Evolutionary conservation across 2,888 invertebrate genomes (phyloP).

Genomic region (Xanthia togata): DNA sequence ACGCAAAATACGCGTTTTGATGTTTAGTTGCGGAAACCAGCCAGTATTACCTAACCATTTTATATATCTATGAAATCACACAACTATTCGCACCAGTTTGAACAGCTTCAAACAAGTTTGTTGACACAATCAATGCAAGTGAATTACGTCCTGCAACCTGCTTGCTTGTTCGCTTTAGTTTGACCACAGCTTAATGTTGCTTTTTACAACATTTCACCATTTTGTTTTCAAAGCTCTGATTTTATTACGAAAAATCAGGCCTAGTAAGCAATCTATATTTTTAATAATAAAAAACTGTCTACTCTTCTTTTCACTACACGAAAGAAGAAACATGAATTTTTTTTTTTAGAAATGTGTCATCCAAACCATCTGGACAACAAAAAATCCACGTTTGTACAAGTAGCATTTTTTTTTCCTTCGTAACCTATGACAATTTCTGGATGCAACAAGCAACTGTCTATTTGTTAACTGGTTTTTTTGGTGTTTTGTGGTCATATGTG

Average conservation of each 20-base stretch:
- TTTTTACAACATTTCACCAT: not conserved
- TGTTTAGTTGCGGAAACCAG: no score
- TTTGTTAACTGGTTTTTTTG: not conserved
- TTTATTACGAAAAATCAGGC: not conserved
- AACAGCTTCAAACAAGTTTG: not conserved
- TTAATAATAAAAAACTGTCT: not conserved
- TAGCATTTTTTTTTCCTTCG: not conserved
- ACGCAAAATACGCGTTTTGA: no score
- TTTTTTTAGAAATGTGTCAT: no score
- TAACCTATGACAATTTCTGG: not conserved
- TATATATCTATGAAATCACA: not conserved
- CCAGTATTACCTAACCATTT: no score
- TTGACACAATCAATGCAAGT: not conserved
- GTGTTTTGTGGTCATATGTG: not conserved
- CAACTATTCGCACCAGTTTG: not conserved
- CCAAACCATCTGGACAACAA: not conserved
- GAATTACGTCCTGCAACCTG: not conserved
- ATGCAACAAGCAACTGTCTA: not conserved
- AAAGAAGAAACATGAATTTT: no score
- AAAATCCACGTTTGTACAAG: constrained; percentile 1
- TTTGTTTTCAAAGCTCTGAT: not conserved
- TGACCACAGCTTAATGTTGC: not conserved
- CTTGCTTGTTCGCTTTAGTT: not conserved
- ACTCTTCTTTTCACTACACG: no score
- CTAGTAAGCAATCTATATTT: not conserved